phyloP scores from a whole-genome alignment of 2,113 vertebrate species.

The Cyphomyrus discorhynchus region DNA sequence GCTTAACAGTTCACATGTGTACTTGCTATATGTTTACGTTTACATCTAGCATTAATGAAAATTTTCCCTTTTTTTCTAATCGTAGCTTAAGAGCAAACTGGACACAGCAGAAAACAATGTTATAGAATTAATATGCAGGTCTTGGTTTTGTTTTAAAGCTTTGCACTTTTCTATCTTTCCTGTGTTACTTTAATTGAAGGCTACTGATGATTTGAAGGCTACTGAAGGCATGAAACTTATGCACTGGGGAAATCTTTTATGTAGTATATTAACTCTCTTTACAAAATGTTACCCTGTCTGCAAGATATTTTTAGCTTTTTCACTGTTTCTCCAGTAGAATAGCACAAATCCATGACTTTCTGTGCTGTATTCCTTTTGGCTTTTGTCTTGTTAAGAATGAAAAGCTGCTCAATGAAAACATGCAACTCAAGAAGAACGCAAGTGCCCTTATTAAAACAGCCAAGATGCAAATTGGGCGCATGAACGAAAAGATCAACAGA shows the following conservation, averaged over 20 bases:
- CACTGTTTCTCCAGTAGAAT: neutral
- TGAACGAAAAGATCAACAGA: conserved; percentile 86
- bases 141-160: conserved; percentile 47
- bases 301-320: neutral
- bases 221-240: neutral
- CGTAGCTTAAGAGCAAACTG: conserved; percentile 77
- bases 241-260: neutral
- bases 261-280: neutral
- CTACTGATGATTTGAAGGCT: neutral
- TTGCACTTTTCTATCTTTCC: neutral
- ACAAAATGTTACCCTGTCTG: neutral
- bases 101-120: conserved; percentile 80
- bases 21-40: neutral
- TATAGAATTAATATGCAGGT: conserved; percentile 69
- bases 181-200: neutral
- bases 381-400: conserved; percentile 63
- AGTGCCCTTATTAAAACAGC: conserved; percentile 88
- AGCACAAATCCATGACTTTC: neutral
- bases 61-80: conserved; percentile 9
- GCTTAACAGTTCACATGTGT: neutral
- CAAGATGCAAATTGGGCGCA: conserved; percentile 81
- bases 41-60: neutral
- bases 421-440: conserved; percentile 87
- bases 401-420: conserved; percentile 78
- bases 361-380: neutral